Conservation (phyloP, 2,797 vertebrate species). For the Neoniphon sammara region DNA sequence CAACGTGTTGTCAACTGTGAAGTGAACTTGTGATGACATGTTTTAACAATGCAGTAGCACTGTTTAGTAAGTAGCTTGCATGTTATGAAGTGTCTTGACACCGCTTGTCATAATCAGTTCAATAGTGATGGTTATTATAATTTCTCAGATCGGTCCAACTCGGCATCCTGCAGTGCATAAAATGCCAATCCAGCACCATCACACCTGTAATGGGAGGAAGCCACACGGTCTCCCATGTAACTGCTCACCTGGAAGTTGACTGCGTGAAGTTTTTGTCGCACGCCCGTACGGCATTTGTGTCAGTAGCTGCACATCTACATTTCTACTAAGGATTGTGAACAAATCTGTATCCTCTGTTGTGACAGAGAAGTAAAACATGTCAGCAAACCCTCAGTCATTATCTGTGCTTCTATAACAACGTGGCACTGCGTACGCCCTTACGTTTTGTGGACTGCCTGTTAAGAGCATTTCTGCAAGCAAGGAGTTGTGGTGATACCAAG, state of each 20-base stretch:
- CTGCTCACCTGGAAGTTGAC: slow-evolving; percentile 53
- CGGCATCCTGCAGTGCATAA: slow-evolving; percentile 70
- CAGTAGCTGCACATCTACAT: slow-evolving; percentile 63
- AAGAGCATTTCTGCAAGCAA: slow-evolving; percentile 45
- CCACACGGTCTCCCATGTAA: slow-evolving; percentile 47
- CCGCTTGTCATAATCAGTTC: slow-evolving; percentile 18
- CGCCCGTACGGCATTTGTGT: slow-evolving; percentile 47
- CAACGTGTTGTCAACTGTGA: slow-evolving; percentile 76
- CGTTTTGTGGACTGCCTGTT: slow-evolving; percentile 50
- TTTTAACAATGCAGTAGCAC: slow-evolving; percentile 45
- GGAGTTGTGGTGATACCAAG: slow-evolving; percentile 39
- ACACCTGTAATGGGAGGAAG: slow-evolving; percentile 74
- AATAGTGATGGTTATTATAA: slow-evolving; percentile 56
- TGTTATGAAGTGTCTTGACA: slow-evolving; percentile 33
- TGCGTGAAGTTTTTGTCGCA: slow-evolving; percentile 43
- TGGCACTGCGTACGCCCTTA: slow-evolving; percentile 33
- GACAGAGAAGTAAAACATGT: slow-evolving; percentile 42
- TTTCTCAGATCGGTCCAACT: slow-evolving; percentile 78
- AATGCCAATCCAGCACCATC: slow-evolving; percentile 78
- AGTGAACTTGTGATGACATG: slow-evolving; percentile 63
- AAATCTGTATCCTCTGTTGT: slow-evolving; percentile 49
- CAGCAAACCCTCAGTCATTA: slow-evolving; percentile 40
- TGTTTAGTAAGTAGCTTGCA: slow-evolving; percentile 42
- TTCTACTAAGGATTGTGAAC: slow-evolving; percentile 55
- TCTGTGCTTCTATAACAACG: slow-evolving; percentile 61